phyloP scores from a whole-genome alignment of 1,140 invertebrate species.

The Paraescarpia echinospica region DNA sequence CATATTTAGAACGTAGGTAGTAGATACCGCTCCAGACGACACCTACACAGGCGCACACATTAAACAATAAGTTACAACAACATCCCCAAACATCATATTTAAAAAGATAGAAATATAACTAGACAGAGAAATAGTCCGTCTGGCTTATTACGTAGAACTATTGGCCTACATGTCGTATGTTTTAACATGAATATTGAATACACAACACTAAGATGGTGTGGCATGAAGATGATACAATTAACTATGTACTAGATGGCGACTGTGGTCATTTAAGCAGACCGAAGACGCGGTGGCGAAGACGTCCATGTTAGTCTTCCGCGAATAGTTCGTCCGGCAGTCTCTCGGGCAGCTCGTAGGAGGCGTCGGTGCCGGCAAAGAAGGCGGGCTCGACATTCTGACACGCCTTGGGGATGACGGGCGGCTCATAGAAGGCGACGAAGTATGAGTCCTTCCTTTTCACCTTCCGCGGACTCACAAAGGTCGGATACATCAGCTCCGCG shows the following conservation, averaged over 20 bases:
- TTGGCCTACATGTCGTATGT: too few species aligned
- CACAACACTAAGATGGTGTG: background rate
- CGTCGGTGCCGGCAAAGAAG: slow-evolving; percentile 1
- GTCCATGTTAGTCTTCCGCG: background rate
- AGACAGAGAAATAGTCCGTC: too few species aligned
- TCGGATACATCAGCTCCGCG: slow-evolving; percentile 8
- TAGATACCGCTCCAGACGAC: too few species aligned
- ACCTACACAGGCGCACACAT: too few species aligned
- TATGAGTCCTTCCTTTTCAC: background rate
- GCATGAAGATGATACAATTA: background rate
- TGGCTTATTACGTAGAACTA: too few species aligned
- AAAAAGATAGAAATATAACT: too few species aligned
- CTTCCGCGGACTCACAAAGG: slow-evolving; percentile 10
- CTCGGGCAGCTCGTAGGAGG: slow-evolving; percentile 6
- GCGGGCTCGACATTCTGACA: slow-evolving; percentile 14
- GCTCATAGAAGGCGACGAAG: background rate
- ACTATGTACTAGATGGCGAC: background rate
- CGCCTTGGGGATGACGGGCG: background rate
- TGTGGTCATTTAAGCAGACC: background rate
- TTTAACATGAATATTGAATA: too few species aligned
- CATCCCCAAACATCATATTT: too few species aligned
- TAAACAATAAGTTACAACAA: too few species aligned
- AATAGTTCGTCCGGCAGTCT: slow-evolving; percentile 11
- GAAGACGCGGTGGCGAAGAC: background rate
- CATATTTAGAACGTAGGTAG: too few species aligned